A percentile compares a stretch with the other conserved stretches of the same genome.
Conservation (phyloP, 2,113 vertebrate species). For the Rhea americana region DNA sequence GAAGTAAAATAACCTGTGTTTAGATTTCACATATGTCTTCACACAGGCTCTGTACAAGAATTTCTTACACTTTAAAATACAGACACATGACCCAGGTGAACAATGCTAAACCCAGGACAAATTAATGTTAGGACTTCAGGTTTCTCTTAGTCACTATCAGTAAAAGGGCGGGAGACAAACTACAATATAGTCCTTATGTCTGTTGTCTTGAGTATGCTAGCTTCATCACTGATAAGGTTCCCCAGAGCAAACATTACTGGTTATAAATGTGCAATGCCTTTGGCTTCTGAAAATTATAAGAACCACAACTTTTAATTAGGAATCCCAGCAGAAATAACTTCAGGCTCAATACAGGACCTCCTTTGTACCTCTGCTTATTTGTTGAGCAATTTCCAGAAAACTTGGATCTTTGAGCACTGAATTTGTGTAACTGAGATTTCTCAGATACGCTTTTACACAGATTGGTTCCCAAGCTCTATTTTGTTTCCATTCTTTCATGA, state of each 20-base stretch:
- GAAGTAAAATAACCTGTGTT: neutral
- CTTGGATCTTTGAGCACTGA: neutral
- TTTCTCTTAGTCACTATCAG: neutral
- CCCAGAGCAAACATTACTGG: neutral
- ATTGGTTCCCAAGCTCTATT: neutral
- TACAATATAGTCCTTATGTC: neutral
- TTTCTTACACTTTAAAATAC: neutral
- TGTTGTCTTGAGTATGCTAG: neutral
- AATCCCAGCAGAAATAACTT: slow-evolving; percentile 16
- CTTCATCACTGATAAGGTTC: neutral
- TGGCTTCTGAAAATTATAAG: neutral
- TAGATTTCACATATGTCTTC: neutral
- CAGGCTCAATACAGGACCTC: slow-evolving; percentile 12
- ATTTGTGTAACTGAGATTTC: neutral
- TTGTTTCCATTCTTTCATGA: neutral
- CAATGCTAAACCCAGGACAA: neutral
- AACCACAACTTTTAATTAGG: slow-evolving; percentile 10
- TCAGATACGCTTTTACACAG: neutral
- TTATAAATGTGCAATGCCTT: neutral
- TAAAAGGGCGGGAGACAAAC: neutral
- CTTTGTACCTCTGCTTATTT: slow-evolving; percentile 27
- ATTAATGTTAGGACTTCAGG: neutral
- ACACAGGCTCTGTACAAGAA: neutral
- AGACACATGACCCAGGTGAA: neutral
- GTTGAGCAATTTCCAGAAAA: neutral